A percentile compares a stretch with the other conserved stretches of the same genome.
phyloP scores from a whole-genome alignment of 2,888 invertebrate genomes.

The Dorcus hopei region DNA sequence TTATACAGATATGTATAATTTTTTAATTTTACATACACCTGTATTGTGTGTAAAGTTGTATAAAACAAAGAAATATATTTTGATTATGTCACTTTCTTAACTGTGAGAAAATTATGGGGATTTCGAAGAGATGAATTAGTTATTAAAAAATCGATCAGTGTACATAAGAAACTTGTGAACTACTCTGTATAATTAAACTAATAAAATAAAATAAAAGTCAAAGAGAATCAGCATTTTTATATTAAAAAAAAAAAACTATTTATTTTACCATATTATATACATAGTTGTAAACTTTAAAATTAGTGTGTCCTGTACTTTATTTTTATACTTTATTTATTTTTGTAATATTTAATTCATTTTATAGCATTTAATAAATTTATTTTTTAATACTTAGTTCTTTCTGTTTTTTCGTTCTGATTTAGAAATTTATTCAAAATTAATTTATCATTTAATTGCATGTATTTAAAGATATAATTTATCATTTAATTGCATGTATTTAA shows the following conservation, averaged over 20 bases:
- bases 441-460: too few species aligned
- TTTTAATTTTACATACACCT: neutral
- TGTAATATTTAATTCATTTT: constrained; percentile 15
- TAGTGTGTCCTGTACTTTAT: constrained; percentile 15
- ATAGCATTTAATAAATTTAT: constrained; percentile 15
- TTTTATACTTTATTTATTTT: constrained; percentile 18
- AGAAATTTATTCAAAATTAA: constrained; percentile 3
- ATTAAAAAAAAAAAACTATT: too few species aligned
- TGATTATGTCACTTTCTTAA: constrained; percentile 1
- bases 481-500: too few species aligned
- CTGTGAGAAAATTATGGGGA: too few species aligned
- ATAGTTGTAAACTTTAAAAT: constrained; percentile 9
- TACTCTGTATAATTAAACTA: too few species aligned
- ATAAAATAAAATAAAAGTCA: too few species aligned
- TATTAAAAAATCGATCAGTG: too few species aligned
- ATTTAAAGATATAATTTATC: too few species aligned
- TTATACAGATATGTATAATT: too few species aligned
- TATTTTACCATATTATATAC: neutral
- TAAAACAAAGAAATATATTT: constrained; percentile 9
- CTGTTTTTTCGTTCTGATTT: constrained; percentile 10
- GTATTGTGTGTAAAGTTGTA: constrained; percentile 3
- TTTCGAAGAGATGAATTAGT: too few species aligned
- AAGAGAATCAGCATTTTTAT: too few species aligned
- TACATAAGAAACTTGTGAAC: too few species aligned
- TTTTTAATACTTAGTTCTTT: constrained; percentile 9